Base-by-base conservation (phyloP, 2,888 invertebrate species). In the Melipona beecheii region DNA sequence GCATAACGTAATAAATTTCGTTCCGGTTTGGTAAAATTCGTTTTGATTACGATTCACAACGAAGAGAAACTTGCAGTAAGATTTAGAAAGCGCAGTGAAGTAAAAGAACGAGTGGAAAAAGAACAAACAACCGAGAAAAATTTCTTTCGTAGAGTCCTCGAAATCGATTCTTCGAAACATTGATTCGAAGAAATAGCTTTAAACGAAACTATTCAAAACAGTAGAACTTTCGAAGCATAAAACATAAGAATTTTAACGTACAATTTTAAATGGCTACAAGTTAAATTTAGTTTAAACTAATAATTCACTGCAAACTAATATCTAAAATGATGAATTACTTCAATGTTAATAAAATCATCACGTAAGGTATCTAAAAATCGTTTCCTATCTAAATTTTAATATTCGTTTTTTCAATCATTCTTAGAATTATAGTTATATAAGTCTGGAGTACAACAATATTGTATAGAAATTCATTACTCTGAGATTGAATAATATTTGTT, bases 11-110 rank as follows among this genome's bases (percentile, higher is more conserved):
- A 56, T 21, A 4, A 43, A 43, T 9, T 9, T 43, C 43, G 43
- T 43, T 9, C 31, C 2, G 21, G 43, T 19, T 62, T 52, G 50
- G 50, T 52, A 78, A 70, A 78, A 78, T 80, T 69, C 17, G 36
- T 78, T 78, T 78, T 80, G 69, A 65, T 78, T 31, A 54, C 54
- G 31, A 70, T 60, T 76, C 27, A 60, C n/a, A 27, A 70, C 31
- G 15, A 31, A 52, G 54, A 49, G 78, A 70, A 77, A 69, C 68
- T 64, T 65, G 36, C 56, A 27, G 62, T 54, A 50, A 54, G 43
- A 43, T 43, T 54, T 78, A 56, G 56, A 80, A 80, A 80, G 54
- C 27, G 27, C 31, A 21, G 19, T 13, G 52, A 21, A 11, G 11
- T 17, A 43, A 6, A 56, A 27, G 66, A 49, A 52, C n/a, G 24